Conservation (phyloP, 2,113 vertebrate species). For the Chitala chitala region DNA sequence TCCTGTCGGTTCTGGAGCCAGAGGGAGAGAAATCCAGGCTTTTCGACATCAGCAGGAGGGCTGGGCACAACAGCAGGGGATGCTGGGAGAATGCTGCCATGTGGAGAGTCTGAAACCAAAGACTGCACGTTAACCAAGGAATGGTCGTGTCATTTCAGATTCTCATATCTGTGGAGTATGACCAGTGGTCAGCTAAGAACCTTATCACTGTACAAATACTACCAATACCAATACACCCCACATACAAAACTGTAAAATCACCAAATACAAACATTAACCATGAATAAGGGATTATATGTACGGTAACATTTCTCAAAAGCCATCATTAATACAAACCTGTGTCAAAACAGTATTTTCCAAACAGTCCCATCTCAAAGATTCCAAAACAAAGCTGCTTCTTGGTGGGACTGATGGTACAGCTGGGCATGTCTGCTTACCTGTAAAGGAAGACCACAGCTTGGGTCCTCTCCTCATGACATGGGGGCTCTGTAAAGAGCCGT, state of each 20-base stretch:
- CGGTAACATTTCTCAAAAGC: no score
- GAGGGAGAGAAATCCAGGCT: slow-evolving; percentile 56
- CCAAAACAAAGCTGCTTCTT: no score
- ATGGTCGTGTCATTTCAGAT: neutral
- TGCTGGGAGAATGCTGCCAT: slow-evolving; percentile 42
- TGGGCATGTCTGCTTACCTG: slow-evolving; percentile 57
- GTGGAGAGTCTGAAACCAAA: slow-evolving; percentile 47
- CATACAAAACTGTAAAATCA: no score
- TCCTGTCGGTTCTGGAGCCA: slow-evolving; percentile 85
- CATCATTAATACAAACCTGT: no score
- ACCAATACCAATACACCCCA: no score
- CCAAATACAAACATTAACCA: no score
- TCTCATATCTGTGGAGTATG: neutral
- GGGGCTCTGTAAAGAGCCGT: slow-evolving; percentile 69
- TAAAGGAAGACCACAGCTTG: slow-evolving; percentile 79
- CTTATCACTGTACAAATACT: no score
- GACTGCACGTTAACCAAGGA: neutral
- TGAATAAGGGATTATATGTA: no score
- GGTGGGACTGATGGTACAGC: neutral
- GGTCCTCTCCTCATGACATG: slow-evolving; percentile 71
- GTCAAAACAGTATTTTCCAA: no score
- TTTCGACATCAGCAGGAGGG: slow-evolving; percentile 42
- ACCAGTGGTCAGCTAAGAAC: no score
- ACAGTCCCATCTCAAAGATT: no score
- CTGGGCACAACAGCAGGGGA: slow-evolving; percentile 42